These are phyloP conservation scores for Trissolcus basalis DNA, from an alignment of 1,140 invertebrate genomes.

Conservation along the genomic window DNA sequence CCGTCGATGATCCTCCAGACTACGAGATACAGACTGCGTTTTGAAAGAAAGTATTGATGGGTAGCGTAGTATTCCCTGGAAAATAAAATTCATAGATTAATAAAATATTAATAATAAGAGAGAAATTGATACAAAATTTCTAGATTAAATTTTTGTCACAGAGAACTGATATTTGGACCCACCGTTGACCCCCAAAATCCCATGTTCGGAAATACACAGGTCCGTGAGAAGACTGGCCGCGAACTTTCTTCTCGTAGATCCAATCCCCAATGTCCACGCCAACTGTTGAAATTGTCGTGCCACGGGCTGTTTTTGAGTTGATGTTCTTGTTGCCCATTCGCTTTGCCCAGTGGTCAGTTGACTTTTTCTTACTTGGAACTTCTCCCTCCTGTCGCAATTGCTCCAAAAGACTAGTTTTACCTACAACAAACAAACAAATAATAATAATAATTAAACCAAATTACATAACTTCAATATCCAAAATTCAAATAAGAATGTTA, in stretches of 20 bases:
- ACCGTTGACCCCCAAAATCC: slow-evolving; percentile 98
- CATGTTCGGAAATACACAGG: slow-evolving; percentile 97
- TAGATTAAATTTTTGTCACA: no score
- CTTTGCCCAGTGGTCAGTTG: slow-evolving; percentile 93
- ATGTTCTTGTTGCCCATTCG: slow-evolving; percentile 93
- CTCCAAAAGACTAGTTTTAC: slow-evolving; percentile 89
- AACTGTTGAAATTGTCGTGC: slow-evolving; percentile 93
- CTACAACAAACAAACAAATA: slow-evolving; percentile 16
- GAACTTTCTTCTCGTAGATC: slow-evolving; percentile 90
- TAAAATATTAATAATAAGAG: no score
- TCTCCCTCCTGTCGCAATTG: slow-evolving; percentile 91
- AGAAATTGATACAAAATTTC: no score
- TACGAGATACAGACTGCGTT: slow-evolving; percentile 95
- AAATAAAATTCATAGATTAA: not conserved
- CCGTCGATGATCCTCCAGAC: slow-evolving; percentile 97
- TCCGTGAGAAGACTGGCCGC: slow-evolving; percentile 84
- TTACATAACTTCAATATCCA: no score
- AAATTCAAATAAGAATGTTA: no score
- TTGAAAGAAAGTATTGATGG: slow-evolving; percentile 98
- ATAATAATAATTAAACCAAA: not conserved
- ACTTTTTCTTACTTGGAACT: slow-evolving; percentile 83
- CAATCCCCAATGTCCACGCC: slow-evolving; percentile 98
- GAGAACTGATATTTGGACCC: not conserved
- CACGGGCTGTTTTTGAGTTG: slow-evolving; percentile 84
- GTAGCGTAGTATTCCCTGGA: slow-evolving; percentile 94